Conservation (phyloP, 2,797 vertebrate species). For the Sphenopsis melanotis region DNA sequence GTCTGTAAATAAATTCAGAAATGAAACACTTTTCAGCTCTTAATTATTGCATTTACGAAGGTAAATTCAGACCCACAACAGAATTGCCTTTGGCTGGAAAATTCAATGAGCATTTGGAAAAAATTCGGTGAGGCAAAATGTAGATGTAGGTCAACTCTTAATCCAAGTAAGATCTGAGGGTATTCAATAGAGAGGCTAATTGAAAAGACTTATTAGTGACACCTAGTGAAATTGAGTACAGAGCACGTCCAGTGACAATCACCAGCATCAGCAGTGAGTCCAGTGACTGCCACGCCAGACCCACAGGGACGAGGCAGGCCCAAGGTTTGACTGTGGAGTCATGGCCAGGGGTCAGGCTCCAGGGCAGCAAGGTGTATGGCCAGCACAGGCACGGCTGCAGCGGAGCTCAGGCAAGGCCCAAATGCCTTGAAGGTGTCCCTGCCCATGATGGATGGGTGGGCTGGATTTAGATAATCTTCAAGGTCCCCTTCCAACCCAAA, state of each 20-base stretch:
- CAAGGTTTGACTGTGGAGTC: no score
- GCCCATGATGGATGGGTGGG: not conserved
- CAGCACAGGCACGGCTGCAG: accelerated
- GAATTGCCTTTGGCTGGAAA: not conserved
- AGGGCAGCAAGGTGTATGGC: accelerated
- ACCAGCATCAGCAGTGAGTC: not conserved
- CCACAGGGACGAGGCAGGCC: not conserved
- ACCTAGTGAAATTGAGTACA: not conserved
- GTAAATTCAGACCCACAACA: not conserved
- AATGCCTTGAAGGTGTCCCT: not conserved
- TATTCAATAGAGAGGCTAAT: not conserved
- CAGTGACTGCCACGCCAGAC: no score
- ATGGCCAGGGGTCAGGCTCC: not conserved
- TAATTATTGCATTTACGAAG: not conserved
- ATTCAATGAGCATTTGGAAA: not conserved
- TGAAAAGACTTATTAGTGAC: not conserved
- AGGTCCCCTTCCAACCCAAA: not conserved
- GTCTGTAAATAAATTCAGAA: not conserved
- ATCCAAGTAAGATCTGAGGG: not conserved
- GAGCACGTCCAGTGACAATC: not conserved
- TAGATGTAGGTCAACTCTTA: not conserved
- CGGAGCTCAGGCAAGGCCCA: accelerated
- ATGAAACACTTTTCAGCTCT: not conserved
- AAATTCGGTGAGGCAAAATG: not conserved
- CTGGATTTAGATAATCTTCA: not conserved